Evolutionary conservation across 64 coral and sea anemone species (phyloP).

Genomic region (Actinia tenebrosa): DNA sequence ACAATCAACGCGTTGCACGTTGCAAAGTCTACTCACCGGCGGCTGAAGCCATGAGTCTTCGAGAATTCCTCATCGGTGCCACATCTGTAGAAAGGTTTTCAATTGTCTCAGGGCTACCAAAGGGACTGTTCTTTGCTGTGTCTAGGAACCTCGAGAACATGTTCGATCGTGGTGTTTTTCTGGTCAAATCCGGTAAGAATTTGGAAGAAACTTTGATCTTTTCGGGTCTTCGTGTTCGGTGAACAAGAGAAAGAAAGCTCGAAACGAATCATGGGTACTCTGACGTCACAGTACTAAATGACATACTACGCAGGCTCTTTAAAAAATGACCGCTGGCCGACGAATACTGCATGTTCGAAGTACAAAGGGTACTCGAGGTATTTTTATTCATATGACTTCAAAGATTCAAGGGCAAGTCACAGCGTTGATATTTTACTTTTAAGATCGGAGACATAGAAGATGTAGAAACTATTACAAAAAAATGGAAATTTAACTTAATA

Average conservation of each 20-base stretch:
- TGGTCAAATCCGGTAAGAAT: conserved; percentile 20
- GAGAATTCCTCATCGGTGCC: conserved; percentile 28
- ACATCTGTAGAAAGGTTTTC: conserved; percentile 68
- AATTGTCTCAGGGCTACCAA: conserved; percentile 52
- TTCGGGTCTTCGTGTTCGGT: neutral
- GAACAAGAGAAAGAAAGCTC: conserved; percentile 13
- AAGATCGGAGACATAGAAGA: too few relatives aligned
- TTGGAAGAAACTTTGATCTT: neutral
- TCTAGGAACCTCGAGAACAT: conserved; percentile 93
- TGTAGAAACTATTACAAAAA: too few relatives aligned
- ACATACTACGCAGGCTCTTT: neutral
- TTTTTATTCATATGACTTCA: neutral
- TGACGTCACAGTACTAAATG: conserved; percentile 12
- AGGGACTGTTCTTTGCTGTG: conserved; percentile 82
- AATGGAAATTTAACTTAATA: too few relatives aligned
- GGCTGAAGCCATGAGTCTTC: conserved; percentile 60
- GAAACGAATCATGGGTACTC: conserved; percentile 6
- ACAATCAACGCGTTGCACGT: neutral
- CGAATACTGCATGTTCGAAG: neutral
- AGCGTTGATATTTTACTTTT: too few relatives aligned
- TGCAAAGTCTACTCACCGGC: conserved; percentile 45
- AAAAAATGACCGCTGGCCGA: neutral
- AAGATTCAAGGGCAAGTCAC: too few relatives aligned
- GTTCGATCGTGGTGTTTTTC: conserved; percentile 12
- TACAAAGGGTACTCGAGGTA: neutral